Evolutionary conservation across 2,888 invertebrate genomes (phyloP).

Genomic region (Plebejus melissa): DNA sequence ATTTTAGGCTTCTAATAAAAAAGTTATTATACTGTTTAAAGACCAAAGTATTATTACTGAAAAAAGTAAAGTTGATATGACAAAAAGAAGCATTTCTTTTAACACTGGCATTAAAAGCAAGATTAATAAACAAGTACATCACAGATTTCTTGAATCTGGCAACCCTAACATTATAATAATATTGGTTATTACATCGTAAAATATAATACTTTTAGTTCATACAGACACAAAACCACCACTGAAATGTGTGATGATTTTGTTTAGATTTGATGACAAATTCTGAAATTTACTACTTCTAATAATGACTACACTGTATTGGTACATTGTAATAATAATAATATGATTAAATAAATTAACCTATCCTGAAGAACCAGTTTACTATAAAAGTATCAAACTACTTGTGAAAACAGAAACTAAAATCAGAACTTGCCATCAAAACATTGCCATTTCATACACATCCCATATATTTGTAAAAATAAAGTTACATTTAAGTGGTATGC

Average conservation of each 20-base stretch:
- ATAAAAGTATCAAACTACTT: not conserved
- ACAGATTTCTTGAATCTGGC: conserved; percentile 28
- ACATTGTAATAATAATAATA: not conserved
- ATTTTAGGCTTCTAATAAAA: not conserved
- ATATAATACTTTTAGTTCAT: conserved; percentile 41
- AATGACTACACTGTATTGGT: conserved; percentile 10
- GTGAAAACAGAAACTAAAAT: not conserved
- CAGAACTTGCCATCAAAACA: conserved; percentile 18
- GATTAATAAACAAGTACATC: conserved; percentile 31
- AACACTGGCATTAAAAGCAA: conserved; percentile 13
- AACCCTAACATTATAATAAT: conserved; percentile 28
- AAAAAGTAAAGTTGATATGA: not conserved
- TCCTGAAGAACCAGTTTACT: not conserved
- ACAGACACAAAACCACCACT: conserved; percentile 25
- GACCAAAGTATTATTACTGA: not conserved
- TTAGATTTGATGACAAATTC: conserved; percentile 14
- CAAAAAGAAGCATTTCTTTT: conserved; percentile 16
- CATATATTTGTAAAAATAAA: conserved; percentile 42
- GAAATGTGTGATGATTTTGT: conserved; percentile 35
- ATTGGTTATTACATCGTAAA: conserved; percentile 36
- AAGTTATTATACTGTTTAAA: not conserved
- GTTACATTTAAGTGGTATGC: conserved; percentile 57
- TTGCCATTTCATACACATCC: conserved; percentile 32
- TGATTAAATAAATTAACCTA: not conserved
- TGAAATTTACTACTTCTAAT: not conserved